Percentiles rank a stretch among this genome's conserved stretches.
Conservation (phyloP, 2,888 invertebrate species). For the Ectemnius lituratus region DNA sequence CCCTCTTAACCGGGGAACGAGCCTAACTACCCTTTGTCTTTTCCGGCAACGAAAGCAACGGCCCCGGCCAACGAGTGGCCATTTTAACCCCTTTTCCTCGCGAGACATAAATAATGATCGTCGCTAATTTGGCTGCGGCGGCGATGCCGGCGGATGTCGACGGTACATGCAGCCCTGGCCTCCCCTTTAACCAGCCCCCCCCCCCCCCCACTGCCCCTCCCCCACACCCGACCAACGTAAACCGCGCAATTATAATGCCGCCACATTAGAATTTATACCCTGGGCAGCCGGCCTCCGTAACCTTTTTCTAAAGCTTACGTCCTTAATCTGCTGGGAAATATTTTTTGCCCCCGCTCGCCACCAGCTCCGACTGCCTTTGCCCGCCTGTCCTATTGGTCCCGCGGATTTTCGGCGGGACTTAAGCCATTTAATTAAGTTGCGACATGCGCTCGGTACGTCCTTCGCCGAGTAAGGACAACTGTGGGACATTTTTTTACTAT, state of each 20-base stretch:
- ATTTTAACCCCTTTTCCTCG: conserved; percentile 75
- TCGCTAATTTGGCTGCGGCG: conserved; percentile 74
- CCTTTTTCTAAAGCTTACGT: conserved; percentile 76
- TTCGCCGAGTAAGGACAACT: conserved; percentile 21
- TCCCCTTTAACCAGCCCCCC: too few relatives aligned
- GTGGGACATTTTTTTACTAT: background rate
- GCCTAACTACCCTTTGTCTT: conserved; percentile 73
- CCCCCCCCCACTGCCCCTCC: conserved; percentile 50
- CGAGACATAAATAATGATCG: conserved; percentile 77
- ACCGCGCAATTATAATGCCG: conserved; percentile 77
- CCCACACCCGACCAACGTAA: conserved; percentile 69
- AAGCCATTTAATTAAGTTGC: conserved; percentile 66
- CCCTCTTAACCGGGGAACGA: conserved; percentile 31
- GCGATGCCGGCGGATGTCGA: too few relatives aligned
- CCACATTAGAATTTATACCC: conserved; percentile 77
- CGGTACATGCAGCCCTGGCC: too few relatives aligned
- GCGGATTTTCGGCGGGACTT: conserved; percentile 62
- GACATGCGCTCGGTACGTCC: conserved; percentile 42
- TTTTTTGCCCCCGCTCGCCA: conserved; percentile 58
- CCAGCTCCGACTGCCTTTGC: background rate
- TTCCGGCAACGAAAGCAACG: conserved; percentile 57
- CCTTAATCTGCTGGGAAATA: conserved; percentile 75
- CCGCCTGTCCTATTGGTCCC: conserved; percentile 56
- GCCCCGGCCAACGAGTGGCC: conserved; percentile 60
- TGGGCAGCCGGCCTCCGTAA: conserved; percentile 62